phyloP scores from a whole-genome alignment of 2,888 invertebrate genomes.

The Brenthis hecate region DNA sequence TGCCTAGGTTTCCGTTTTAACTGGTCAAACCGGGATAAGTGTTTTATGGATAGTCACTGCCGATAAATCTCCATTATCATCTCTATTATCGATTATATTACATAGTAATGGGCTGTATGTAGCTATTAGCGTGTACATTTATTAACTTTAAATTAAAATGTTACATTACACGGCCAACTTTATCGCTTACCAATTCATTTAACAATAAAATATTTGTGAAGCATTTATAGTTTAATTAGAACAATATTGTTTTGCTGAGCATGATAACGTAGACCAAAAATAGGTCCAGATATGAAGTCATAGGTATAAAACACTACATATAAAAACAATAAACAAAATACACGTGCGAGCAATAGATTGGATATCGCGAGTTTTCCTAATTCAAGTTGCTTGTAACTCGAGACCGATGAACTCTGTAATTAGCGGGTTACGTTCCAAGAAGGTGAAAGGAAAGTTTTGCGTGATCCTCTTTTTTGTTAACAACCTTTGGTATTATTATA shows the following conservation, averaged over 20 bases:
- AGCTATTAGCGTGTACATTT: slow-evolving; percentile 20
- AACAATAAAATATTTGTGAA: no score
- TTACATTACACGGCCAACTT: neutral
- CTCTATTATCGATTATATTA: slow-evolving; percentile 33
- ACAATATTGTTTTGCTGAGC: no score
- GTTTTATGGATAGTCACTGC: slow-evolving; percentile 36
- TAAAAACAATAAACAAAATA: slow-evolving; percentile 24
- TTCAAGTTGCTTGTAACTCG: slow-evolving; percentile 52
- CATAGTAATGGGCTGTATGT: neutral
- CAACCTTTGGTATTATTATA: slow-evolving; percentile 63
- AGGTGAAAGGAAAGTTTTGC: slow-evolving; percentile 65
- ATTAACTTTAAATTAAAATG: slow-evolving; percentile 21
- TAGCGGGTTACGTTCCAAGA: slow-evolving; percentile 61
- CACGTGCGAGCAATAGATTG: slow-evolving; percentile 34
- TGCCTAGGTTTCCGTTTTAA: slow-evolving; percentile 75
- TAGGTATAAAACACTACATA: slow-evolving; percentile 1
- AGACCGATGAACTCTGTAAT: slow-evolving; percentile 65
- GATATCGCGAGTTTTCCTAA: slow-evolving; percentile 40
- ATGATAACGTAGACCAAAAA: no score
- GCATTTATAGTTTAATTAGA: no score
- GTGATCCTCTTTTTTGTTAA: slow-evolving; percentile 62
- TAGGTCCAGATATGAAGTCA: no score
- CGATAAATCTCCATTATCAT: slow-evolving; percentile 40
- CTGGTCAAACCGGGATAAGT: slow-evolving; percentile 55
- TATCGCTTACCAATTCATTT: no score